phyloP scores from a whole-genome alignment of 2,888 invertebrate genomes.

The Sarcophaga carnaria region DNA sequence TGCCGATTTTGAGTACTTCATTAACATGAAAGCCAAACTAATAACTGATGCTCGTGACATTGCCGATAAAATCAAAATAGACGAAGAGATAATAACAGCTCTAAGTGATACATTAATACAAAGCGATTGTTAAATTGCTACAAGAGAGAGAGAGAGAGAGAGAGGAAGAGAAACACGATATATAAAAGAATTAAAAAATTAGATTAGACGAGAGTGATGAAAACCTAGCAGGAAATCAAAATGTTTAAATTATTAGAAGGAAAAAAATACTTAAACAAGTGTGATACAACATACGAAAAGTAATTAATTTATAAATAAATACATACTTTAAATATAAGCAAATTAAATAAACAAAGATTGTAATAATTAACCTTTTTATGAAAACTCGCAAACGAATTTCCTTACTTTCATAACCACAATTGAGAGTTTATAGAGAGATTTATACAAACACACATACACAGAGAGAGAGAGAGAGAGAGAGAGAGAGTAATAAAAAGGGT shows the following conservation, averaged over 20 bases:
- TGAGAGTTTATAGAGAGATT: constrained; percentile 68
- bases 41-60: constrained; percentile 92
- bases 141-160: constrained; percentile 22
- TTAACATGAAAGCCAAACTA: constrained; percentile 93
- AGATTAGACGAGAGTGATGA: neutral
- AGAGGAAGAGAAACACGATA: neutral
- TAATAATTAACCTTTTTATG: constrained; percentile 33
- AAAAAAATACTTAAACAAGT: constrained; percentile 41
- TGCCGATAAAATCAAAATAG: constrained; percentile 90
- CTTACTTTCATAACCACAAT: constrained; percentile 60
- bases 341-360: constrained; percentile 21
- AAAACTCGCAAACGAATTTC: constrained; percentile 54
- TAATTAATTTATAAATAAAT: constrained; percentile 22
- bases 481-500: neutral
- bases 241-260: constrained; percentile 13
- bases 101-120: constrained; percentile 82
- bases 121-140: constrained; percentile 79
- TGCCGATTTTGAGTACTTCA: constrained; percentile 91
- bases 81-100: constrained; percentile 90
- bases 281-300: constrained; percentile 58
- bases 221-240: constrained; percentile 4
- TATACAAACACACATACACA: neutral
- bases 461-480: neutral
- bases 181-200: neutral
- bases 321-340: constrained; percentile 36